These are phyloP conservation scores for Lonchura striata DNA, from an alignment of 2,113 vertebrate species.

Conservation along the genomic window DNA sequence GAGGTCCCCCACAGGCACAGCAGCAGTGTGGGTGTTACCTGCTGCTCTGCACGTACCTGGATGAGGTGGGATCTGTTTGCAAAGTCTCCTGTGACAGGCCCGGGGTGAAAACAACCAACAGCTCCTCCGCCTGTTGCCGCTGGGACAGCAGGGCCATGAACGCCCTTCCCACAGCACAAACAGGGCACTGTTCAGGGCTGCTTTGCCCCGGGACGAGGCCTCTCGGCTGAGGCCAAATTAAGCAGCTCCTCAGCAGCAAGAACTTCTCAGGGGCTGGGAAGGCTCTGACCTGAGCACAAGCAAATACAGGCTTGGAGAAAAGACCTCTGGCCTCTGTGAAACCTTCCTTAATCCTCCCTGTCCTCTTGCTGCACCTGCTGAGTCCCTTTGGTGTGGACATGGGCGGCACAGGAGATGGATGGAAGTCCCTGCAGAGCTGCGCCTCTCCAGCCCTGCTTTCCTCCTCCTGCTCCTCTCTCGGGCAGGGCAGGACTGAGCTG, in stretches of 20 bases:
- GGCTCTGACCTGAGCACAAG: background rate
- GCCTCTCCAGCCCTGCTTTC: background rate
- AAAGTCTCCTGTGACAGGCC: background rate
- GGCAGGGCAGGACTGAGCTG: background rate
- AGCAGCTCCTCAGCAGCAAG: background rate
- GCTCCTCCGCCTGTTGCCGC: background rate
- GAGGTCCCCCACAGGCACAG: background rate
- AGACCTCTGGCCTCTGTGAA: background rate
- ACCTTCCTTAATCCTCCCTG: background rate
- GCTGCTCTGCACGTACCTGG: background rate
- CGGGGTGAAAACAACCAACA: background rate
- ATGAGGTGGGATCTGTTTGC: background rate
- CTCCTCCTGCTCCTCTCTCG: background rate
- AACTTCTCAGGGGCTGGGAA: background rate
- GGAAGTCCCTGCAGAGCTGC: background rate
- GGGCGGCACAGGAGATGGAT: background rate
- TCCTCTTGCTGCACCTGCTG: background rate
- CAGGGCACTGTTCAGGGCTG: background rate
- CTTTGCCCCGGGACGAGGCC: background rate
- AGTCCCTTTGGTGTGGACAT: fast-evolving
- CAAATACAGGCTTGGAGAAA: background rate
- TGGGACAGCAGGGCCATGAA: background rate
- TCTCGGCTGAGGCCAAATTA: background rate
- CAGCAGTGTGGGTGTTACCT: background rate
- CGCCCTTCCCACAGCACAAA: background rate